Evolutionary conservation across 2,113 vertebrate species (phyloP).

Genomic region (Uropsilus gracilis): DNA sequence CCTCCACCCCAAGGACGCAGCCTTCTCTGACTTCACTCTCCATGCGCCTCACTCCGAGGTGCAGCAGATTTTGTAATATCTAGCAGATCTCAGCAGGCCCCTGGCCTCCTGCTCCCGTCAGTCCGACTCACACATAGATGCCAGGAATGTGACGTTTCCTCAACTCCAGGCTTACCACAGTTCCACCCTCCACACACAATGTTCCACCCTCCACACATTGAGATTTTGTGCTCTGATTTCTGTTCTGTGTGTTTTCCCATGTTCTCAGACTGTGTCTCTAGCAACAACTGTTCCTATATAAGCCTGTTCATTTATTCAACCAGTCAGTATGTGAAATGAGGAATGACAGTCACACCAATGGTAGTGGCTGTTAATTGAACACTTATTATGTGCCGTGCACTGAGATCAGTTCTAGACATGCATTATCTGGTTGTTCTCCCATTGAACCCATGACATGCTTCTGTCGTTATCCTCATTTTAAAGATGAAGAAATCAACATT

Average conservation of each 20-base stretch:
- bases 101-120: background rate
- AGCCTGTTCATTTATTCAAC: conserved; percentile 30
- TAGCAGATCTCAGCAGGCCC: background rate
- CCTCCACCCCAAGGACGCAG: background rate
- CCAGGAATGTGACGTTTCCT: conserved; percentile 6
- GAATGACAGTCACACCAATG: conserved; percentile 1
- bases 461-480: conserved; percentile 4
- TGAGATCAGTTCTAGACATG: no score
- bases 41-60: background rate
- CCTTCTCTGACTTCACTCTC: background rate
- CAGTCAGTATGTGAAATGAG: background rate
- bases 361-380: no score
- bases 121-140: background rate
- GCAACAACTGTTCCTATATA: background rate
- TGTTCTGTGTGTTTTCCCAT: background rate
- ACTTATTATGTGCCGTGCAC: no score
- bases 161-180: background rate
- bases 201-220: background rate
- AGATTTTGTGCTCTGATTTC: background rate
- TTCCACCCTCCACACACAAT: no score
- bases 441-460: background rate
- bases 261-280: background rate
- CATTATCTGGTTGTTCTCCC: background rate
- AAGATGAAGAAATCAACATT: background rate
- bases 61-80: background rate